These are phyloP conservation scores for Oryzias woworae DNA, from an alignment of 2,113 vertebrate species.

Conservation along the genomic window DNA sequence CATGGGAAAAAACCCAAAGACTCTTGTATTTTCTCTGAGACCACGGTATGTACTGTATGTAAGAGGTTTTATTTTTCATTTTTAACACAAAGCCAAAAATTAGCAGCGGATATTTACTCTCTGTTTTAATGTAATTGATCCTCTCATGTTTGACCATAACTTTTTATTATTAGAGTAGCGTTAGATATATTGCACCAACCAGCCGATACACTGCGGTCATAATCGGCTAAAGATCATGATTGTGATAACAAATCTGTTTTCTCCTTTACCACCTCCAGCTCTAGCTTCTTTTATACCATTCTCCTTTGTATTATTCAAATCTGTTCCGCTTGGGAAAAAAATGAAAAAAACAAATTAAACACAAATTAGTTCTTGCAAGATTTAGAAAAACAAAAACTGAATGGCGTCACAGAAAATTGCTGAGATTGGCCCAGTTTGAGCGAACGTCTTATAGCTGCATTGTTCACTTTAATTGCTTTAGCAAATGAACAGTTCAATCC, in stretches of 20 bases:
- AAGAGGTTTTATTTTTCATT: constrained; percentile 23
- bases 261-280: background rate
- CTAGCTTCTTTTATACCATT: constrained; percentile 5
- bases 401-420: constrained; percentile 26
- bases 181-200: constrained; percentile 8
- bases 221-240: background rate
- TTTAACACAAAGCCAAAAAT: background rate
- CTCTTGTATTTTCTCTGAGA: constrained; percentile 20
- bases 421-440: constrained; percentile 36
- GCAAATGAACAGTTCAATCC: constrained; percentile 9
- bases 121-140: background rate
- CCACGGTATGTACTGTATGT: constrained; percentile 10
- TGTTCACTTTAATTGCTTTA: constrained; percentile 30
- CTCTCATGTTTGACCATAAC: constrained; percentile 3
- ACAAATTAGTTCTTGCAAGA: constrained; percentile 20
- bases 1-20: constrained; percentile 28
- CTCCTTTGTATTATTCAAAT: constrained; percentile 1
- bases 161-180: constrained; percentile 6
- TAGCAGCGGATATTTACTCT: background rate
- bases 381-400: constrained; percentile 17
- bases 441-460: constrained; percentile 26
- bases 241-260: background rate
- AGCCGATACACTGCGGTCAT: constrained; percentile 13
- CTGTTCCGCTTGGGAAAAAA: constrained; percentile 9
- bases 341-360: background rate